Conservation (phyloP, 2,113 vertebrate species). For the Tapirus terrestris region DNA sequence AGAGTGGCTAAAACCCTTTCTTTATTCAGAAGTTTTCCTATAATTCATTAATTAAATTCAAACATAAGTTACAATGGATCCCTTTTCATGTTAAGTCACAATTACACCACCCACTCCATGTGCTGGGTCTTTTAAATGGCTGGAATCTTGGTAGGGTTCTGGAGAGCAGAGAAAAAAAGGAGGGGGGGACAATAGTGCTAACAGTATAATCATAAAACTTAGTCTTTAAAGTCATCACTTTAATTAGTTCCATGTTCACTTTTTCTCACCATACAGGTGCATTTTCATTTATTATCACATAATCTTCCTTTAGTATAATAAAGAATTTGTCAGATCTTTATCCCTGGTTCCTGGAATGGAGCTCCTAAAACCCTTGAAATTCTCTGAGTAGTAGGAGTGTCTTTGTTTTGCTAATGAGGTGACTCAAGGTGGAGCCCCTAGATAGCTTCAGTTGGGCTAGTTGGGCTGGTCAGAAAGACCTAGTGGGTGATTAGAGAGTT, state of each 20-base stretch:
- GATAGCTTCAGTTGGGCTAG: background rate
- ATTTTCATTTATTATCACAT: background rate
- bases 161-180: background rate
- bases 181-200: background rate
- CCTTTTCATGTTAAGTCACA: background rate
- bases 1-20: background rate
- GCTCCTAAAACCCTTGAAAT: background rate
- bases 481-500: background rate
- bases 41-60: background rate
- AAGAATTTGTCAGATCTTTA: background rate
- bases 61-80: background rate
- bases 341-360: background rate
- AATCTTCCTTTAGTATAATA: background rate
- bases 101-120: background rate
- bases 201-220: background rate
- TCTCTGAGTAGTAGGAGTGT: background rate
- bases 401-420: background rate
- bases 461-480: background rate
- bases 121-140: background rate
- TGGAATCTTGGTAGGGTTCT: background rate
- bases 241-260: background rate
- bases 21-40: background rate
- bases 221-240: background rate
- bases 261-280: background rate
- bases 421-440: background rate